Percentiles rank a stretch among this genome's conserved stretches.
These are phyloP conservation scores for Caenorhabditis uteleia DNA, from an alignment of 2,888 invertebrate genomes.

Conservation along the genomic window DNA sequence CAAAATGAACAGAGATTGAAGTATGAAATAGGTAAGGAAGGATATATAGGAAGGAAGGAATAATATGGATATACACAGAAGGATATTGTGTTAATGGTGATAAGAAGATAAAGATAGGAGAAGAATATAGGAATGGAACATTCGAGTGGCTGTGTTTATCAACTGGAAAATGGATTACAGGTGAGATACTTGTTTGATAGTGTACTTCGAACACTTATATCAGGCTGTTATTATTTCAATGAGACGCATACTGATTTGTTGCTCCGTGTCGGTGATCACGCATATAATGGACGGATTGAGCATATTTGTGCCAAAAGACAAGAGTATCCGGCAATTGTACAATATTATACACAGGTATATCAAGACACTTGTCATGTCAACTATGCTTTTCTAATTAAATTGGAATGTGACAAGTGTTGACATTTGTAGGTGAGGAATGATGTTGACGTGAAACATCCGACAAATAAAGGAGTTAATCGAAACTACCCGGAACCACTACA, in stretches of 20 bases:
- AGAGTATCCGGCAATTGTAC: constrained; percentile 66
- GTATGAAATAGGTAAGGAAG: constrained; percentile 58
- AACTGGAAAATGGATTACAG: constrained; percentile 65
- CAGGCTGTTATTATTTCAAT: constrained; percentile 67
- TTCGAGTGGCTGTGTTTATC: constrained; percentile 67
- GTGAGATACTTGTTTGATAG: constrained; percentile 20
- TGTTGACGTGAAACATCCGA: constrained; percentile 59
- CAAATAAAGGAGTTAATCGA: constrained; percentile 63
- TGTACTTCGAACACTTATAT: too few relatives aligned
- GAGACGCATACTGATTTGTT: constrained; percentile 61
- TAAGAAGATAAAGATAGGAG: constrained; percentile 53
- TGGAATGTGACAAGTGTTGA: neutral
- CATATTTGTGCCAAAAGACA: constrained; percentile 63
- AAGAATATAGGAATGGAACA: constrained; percentile 56
- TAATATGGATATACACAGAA: constrained; percentile 43
- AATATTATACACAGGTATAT: constrained; percentile 64
- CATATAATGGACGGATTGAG: constrained; percentile 61
- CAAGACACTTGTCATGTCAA: too few relatives aligned
- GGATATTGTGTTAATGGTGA: constrained; percentile 56
- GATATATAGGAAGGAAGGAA: neutral
- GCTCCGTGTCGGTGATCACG: constrained; percentile 56
- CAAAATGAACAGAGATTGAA: constrained; percentile 37
- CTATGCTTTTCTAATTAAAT: too few relatives aligned
- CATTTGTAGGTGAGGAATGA: constrained; percentile 56
- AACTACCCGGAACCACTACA: constrained; percentile 54